Evolutionary conservation across 2,113 vertebrate species (phyloP).

Genomic region (Merops nubicus): DNA sequence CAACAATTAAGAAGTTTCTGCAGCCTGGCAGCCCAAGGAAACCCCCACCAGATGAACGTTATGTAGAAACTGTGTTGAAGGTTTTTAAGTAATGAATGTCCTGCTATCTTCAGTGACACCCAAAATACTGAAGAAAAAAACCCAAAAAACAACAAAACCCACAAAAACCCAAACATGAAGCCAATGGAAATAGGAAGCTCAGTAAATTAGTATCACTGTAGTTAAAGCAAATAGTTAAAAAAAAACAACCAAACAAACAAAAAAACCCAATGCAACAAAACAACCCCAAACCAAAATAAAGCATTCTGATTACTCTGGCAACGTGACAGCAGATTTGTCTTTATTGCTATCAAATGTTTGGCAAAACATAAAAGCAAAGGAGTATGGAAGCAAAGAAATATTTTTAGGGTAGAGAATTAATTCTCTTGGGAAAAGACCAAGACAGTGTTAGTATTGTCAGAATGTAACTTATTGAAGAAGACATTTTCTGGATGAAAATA

Average conservation of each 20-base stretch:
- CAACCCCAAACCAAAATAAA: not conserved
- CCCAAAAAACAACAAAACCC: not conserved
- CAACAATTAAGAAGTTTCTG: constrained; percentile 84
- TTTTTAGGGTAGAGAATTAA: not conserved
- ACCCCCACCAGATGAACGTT: constrained; percentile 76
- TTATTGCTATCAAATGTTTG: not conserved
- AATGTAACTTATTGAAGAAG: not conserved
- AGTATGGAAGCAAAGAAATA: not conserved
- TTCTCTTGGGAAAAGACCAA: not conserved
- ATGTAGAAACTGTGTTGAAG: constrained; percentile 68
- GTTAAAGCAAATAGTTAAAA: not conserved
- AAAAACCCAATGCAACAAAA: not conserved
- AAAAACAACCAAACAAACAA: not conserved
- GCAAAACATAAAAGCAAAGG: not conserved
- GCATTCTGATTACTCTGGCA: not conserved
- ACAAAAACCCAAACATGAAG: not conserved
- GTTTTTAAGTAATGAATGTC: constrained; percentile 57
- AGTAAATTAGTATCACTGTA: not conserved
- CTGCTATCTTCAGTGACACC: not conserved
- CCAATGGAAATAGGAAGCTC: not conserved
- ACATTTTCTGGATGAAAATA: not conserved
- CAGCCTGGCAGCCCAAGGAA: constrained; percentile 88
- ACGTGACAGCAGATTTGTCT: not conserved
- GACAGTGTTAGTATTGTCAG: not conserved
- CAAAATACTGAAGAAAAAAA: not conserved